Percentiles rank a stretch among this genome's conserved stretches.
These are phyloP conservation scores for Leptodactylus fuscus DNA, from an alignment of 2,113 vertebrate genomes.

Conservation along the genomic window DNA sequence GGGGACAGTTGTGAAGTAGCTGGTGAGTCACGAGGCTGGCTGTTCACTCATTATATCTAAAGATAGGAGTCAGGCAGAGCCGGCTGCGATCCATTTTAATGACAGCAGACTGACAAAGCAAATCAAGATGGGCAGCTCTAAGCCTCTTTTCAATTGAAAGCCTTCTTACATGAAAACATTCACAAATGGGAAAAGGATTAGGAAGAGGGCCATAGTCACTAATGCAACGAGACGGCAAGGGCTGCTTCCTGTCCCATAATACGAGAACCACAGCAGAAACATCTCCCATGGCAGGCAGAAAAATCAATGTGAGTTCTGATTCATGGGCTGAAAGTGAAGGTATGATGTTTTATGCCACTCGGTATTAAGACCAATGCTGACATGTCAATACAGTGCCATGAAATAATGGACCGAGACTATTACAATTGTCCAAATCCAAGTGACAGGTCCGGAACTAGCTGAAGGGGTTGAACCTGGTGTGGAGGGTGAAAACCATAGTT, in stretches of 20 bases:
- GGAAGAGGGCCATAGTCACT: slow-evolving; percentile 1
- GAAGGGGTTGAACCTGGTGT: too few species aligned
- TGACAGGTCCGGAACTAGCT: too few species aligned
- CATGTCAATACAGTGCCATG: background rate
- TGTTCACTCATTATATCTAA: slow-evolving; percentile 48
- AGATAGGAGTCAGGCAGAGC: slow-evolving; percentile 35
- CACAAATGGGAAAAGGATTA: slow-evolving; percentile 55
- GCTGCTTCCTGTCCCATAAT: slow-evolving; percentile 44
- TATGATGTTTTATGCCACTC: background rate
- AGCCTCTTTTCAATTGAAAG: slow-evolving; percentile 57
- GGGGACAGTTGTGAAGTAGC: background rate
- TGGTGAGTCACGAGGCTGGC: slow-evolving; percentile 21
- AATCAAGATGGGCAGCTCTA: slow-evolving; percentile 57
- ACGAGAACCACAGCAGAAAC: background rate
- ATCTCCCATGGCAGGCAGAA: background rate
- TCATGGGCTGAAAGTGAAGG: background rate
- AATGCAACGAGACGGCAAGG: slow-evolving; percentile 41
- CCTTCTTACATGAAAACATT: slow-evolving; percentile 57
- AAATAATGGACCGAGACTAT: background rate
- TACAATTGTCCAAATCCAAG: background rate
- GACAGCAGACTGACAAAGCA: slow-evolving; percentile 55
- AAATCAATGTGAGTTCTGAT: slow-evolving; percentile 3
- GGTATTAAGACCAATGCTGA: background rate
- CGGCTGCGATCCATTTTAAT: slow-evolving; percentile 56
- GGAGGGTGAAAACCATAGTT: too few species aligned